Evolutionary conservation across 92 coral and sea anemone species (phyloP).

Genomic region (Palythoa heliodiscus): DNA sequence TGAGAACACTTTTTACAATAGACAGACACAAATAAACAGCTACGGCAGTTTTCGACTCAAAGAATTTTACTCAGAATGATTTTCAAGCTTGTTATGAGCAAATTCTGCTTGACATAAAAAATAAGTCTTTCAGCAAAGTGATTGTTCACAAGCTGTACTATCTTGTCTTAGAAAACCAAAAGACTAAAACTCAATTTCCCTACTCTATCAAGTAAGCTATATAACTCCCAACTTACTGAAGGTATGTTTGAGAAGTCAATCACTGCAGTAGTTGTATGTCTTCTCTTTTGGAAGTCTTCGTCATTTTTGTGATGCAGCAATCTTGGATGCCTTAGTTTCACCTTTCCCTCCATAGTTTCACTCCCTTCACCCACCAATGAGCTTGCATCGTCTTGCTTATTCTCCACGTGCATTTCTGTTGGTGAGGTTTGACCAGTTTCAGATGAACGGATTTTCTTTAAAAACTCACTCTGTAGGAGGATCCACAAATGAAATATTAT

Average conservation of each 20-base stretch:
- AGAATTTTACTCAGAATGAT: too few relatives aligned
- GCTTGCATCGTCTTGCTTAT: slow-evolving; percentile 8
- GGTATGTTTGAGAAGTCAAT: slow-evolving; percentile 56
- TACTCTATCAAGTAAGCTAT: neutral
- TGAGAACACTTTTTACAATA: too few relatives aligned
- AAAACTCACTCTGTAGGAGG: slow-evolving; percentile 69
- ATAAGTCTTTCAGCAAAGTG: too few relatives aligned
- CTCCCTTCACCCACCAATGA: neutral
- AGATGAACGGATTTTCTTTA: slow-evolving; percentile 72
- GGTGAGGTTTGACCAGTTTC: slow-evolving; percentile 31
- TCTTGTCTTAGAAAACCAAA: neutral
- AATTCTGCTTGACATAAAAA: too few relatives aligned
- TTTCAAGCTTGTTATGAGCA: too few relatives aligned
- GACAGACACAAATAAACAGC: too few relatives aligned
- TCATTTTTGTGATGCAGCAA: neutral
- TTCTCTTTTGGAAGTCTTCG: slow-evolving; percentile 13
- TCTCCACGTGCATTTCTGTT: slow-evolving; percentile 11
- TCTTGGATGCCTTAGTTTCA: slow-evolving; percentile 26
- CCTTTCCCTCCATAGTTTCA: slow-evolving; percentile 23
- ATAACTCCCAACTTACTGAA: slow-evolving; percentile 38
- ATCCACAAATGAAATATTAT: neutral
- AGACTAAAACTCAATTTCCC: neutral
- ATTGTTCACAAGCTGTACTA: too few relatives aligned
- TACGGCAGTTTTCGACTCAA: too few relatives aligned
- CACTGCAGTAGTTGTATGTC: slow-evolving; percentile 59